Percentiles rank a stretch among this genome's conserved stretches.
phyloP scores from a whole-genome alignment of 2,113 vertebrate species.

The Nothobranchius kuhntae region DNA sequence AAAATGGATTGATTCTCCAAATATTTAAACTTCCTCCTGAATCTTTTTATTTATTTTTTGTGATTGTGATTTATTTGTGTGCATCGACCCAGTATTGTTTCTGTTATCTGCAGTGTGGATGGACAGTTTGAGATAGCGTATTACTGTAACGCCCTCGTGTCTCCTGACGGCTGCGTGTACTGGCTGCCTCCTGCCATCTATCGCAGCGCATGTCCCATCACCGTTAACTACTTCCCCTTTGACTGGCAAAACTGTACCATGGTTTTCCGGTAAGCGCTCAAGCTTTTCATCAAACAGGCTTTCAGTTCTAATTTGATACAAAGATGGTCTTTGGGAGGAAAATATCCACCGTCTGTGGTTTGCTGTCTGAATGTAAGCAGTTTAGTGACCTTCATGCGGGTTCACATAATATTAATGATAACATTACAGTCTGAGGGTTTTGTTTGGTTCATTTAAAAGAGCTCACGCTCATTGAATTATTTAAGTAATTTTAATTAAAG shows the following conservation, averaged over 20 bases:
- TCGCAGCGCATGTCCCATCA: conserved; percentile 87
- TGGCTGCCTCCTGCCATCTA: conserved; percentile 96
- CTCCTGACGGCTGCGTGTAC: conserved; percentile 81
- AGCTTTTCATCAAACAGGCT: background rate
- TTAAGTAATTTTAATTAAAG: too few species aligned
- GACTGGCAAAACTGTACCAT: conserved; percentile 99
- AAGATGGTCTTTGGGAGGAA: background rate
- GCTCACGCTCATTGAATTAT: too few species aligned
- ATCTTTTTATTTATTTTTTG: too few species aligned
- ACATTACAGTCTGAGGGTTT: too few species aligned
- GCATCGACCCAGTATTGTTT: too few species aligned
- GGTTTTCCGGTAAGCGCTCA: conserved; percentile 85
- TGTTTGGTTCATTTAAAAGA: too few species aligned
- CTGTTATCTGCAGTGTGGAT: conserved; percentile 79
- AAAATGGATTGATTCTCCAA: too few species aligned
- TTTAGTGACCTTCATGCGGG: too few species aligned
- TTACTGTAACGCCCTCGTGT: conserved; percentile 88
- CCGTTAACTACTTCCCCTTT: conserved; percentile 93
- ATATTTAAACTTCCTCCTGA: too few species aligned
- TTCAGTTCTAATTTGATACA: background rate
- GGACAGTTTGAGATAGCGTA: conserved; percentile 91
- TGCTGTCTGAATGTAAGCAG: background rate
- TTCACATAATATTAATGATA: too few species aligned
- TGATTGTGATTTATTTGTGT: background rate
- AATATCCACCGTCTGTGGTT: background rate